A percentile compares a stretch with the other conserved stretches of the same genome.
Evolutionary conservation across 1,140 invertebrate species (phyloP).

Genomic region (Brachionus angularis): DNA sequence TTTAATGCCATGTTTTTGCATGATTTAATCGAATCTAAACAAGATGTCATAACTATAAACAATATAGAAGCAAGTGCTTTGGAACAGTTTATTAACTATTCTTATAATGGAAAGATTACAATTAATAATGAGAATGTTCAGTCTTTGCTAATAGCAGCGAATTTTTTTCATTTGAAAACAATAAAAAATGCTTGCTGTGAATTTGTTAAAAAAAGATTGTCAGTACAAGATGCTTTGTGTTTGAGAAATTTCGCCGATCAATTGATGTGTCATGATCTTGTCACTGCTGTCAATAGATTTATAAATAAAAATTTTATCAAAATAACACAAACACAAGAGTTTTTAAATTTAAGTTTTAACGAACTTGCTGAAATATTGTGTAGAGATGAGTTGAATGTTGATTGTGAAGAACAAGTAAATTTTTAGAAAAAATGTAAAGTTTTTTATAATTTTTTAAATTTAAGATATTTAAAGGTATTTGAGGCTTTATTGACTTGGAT

Average conservation of each 20-base stretch:
- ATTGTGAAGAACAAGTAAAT: slow-evolving; percentile 67
- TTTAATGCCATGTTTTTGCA: slow-evolving; percentile 86
- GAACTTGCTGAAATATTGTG: slow-evolving; percentile 71
- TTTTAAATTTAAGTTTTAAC: slow-evolving; percentile 64
- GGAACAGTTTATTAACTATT: slow-evolving; percentile 78
- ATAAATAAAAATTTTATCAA: slow-evolving; percentile 77
- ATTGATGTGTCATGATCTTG: slow-evolving; percentile 68
- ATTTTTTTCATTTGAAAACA: slow-evolving; percentile 74
- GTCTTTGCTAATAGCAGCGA: slow-evolving; percentile 77
- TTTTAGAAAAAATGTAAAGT: no score
- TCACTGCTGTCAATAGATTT: slow-evolving; percentile 73
- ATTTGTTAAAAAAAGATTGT: slow-evolving; percentile 67
- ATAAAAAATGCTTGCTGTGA: slow-evolving; percentile 78
- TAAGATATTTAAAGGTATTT: no score
- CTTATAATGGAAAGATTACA: slow-evolving; percentile 74
- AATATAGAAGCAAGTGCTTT: slow-evolving; percentile 74
- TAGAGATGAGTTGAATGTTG: slow-evolving; percentile 74
- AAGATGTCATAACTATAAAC: slow-evolving; percentile 75
- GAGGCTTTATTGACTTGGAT: slow-evolving; percentile 78
- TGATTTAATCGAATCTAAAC: slow-evolving; percentile 79
- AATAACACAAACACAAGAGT: slow-evolving; percentile 74
- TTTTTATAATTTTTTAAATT: no score
- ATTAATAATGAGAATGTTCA: slow-evolving; percentile 78
- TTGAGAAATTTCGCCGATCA: slow-evolving; percentile 77
- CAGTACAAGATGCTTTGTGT: slow-evolving; percentile 77